Base-by-base conservation (phyloP, 2,113 vertebrate species). In the Eleginops maclovinus region DNA sequence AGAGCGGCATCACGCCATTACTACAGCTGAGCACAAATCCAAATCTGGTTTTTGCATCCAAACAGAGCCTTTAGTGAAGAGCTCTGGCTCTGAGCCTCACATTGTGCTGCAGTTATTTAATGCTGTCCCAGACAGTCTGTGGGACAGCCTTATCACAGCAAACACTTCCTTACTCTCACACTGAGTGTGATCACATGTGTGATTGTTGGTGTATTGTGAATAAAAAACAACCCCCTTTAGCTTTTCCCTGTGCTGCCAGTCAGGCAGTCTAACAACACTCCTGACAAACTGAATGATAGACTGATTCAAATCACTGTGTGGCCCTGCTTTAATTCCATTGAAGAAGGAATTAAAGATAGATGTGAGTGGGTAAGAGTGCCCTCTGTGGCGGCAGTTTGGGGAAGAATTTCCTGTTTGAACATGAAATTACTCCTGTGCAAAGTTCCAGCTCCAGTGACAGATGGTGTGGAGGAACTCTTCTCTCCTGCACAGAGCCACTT, bases 91-190 rank as follows among this genome's bases (percentile, higher is more conserved):
- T 60, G 31, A 72, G 36, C 60, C 66, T 19, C 9, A 22, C 64
- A 44, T 51, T 58, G 14, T 66, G 4, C 24, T 58, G 55, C 28
- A 31, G 41, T 78, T 81, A 61, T 2, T 44, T 71, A 78, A 60
- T 16, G 56, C 26, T 55, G 44, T 44, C 44, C 43, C 71, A 43
- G 24, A 72, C 11, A 47, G 59, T 60, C 28, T 36, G 49, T 59
- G 47, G 31, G 49, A 1, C 22, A 36, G 69, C 41, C 40, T 66
- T n/a, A 22, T 64, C 19, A 72, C 26, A 47, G 49, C n/a, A 31
- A 21, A 54, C 16, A 69, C 50, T 68, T 43, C 21, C 3, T 0
- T 6, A 26, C 22, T 40, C 67, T 76, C 64, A 40, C 15, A 36
- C 47, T 21, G 55, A 51, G 68, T 36, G 31, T 36, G 31, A 36